Evolutionary conservation across 92 coral and sea anemone genomes (phyloP).

Genomic region (Pocillopora meandrina): DNA sequence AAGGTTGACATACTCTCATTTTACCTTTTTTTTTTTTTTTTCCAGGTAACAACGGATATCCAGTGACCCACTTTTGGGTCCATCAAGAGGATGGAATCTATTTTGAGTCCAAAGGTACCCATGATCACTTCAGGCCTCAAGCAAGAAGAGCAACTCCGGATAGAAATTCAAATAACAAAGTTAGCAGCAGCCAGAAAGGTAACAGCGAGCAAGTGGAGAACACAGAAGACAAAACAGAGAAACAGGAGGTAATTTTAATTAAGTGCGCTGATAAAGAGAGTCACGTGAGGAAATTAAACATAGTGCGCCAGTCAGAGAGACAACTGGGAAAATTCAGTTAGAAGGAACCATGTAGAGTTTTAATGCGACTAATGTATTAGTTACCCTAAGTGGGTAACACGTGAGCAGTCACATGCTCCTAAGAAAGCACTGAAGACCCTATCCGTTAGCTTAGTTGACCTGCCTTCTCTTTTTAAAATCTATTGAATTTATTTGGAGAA

Average conservation of each 20-base stretch:
- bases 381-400: too few species aligned
- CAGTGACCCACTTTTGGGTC: constrained; percentile 98
- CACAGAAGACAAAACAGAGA: constrained; percentile 31
- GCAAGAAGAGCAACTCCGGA: constrained; percentile 93
- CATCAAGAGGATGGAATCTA: constrained; percentile 96
- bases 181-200: constrained; percentile 42
- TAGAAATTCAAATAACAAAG: constrained; percentile 50
- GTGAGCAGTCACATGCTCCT: too few species aligned
- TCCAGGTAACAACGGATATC: constrained; percentile 96
- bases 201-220: constrained; percentile 33
- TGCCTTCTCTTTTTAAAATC: too few species aligned
- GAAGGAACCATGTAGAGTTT: background rate
- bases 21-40: background rate
- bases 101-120: constrained; percentile 94
- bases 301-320: background rate
- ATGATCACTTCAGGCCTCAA: constrained; percentile 94
- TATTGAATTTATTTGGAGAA: too few species aligned
- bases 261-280: background rate
- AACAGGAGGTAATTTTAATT: constrained; percentile 5
- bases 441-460: too few species aligned
- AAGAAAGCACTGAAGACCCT: too few species aligned
- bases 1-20: too few species aligned
- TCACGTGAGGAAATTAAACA: background rate
- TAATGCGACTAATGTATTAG: too few species aligned
- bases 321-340: background rate